phyloP scores from a whole-genome alignment of 2,797 vertebrate genomes.

The Hirundo rustica region DNA sequence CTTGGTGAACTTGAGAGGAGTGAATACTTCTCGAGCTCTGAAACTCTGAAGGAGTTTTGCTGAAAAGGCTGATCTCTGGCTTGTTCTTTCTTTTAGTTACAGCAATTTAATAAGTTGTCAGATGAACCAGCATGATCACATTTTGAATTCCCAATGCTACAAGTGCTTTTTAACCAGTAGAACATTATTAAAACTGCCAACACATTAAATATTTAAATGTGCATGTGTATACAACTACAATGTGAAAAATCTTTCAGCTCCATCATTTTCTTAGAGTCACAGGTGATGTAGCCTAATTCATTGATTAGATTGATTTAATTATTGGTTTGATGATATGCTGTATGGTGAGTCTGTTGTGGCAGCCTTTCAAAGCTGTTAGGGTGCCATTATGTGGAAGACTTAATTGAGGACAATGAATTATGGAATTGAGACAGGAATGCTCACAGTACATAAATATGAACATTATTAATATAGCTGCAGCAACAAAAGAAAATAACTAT shows the following conservation, averaged over 20 bases:
- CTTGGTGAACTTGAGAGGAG: neutral
- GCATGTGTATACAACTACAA: neutral
- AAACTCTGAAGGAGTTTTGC: neutral
- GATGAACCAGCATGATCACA: neutral
- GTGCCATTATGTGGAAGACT: neutral
- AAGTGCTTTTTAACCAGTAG: neutral
- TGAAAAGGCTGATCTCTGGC: neutral
- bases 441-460: neutral
- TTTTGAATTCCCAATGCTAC: neutral
- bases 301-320: conserved; percentile 15
- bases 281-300: neutral
- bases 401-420: neutral
- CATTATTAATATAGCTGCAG: neutral
- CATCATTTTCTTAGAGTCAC: neutral
- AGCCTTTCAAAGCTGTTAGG: neutral
- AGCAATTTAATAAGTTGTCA: neutral
- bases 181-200: neutral
- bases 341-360: neutral
- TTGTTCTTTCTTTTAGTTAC: neutral
- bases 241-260: neutral
- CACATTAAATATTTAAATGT: conserved; percentile 15
- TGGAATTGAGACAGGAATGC: neutral
- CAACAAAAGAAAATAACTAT: neutral
- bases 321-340: neutral
- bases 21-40: neutral